These are phyloP conservation scores for Clinocottus analis DNA, from an alignment of 2,113 vertebrate genomes.

Conservation along the genomic window DNA sequence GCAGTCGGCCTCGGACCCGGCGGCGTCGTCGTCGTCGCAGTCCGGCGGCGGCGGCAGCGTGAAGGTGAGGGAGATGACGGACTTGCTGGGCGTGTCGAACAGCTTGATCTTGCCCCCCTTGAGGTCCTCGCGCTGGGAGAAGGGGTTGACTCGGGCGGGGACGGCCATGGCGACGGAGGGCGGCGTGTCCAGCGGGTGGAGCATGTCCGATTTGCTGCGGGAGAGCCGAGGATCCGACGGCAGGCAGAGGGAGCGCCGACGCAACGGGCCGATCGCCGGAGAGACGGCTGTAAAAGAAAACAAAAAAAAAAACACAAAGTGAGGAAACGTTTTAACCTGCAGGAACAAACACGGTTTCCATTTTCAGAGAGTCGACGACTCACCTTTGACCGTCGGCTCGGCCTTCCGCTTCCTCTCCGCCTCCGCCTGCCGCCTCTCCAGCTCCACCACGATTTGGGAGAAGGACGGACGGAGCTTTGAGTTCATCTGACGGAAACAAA, in stretches of 20 bases:
- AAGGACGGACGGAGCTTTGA: slow-evolving; percentile 87
- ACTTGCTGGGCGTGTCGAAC: slow-evolving; percentile 93
- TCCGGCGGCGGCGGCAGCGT: slow-evolving; percentile 83
- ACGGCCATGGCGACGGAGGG: slow-evolving; percentile 66
- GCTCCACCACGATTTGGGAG: slow-evolving; percentile 86
- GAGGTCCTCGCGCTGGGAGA: slow-evolving; percentile 93
- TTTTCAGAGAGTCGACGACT: not conserved
- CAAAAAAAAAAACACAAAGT: not conserved
- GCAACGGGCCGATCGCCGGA: slow-evolving; percentile 26
- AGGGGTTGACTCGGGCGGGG: slow-evolving; percentile 90
- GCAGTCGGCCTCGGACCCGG: slow-evolving; percentile 52
- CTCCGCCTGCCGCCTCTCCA: slow-evolving; percentile 80
- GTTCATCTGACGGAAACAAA: slow-evolving; percentile 59
- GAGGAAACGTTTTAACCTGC: not conserved
- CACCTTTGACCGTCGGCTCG: slow-evolving; percentile 59
- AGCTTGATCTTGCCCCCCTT: slow-evolving; percentile 96
- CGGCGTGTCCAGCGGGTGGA: slow-evolving; percentile 78
- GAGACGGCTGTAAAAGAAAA: slow-evolving; percentile 27
- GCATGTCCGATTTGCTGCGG: slow-evolving; percentile 91
- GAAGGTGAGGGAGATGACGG: slow-evolving; percentile 89
- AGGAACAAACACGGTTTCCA: fast-evolving
- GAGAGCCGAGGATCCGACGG: slow-evolving; percentile 85
- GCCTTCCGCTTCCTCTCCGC: slow-evolving; percentile 69
- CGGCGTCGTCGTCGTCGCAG: slow-evolving; percentile 56
- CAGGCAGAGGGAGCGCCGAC: slow-evolving; percentile 73